Percentiles rank a stretch among this genome's conserved stretches.
Conservation (phyloP, 2,797 vertebrate species). For the Eulemur rubriventer region DNA sequence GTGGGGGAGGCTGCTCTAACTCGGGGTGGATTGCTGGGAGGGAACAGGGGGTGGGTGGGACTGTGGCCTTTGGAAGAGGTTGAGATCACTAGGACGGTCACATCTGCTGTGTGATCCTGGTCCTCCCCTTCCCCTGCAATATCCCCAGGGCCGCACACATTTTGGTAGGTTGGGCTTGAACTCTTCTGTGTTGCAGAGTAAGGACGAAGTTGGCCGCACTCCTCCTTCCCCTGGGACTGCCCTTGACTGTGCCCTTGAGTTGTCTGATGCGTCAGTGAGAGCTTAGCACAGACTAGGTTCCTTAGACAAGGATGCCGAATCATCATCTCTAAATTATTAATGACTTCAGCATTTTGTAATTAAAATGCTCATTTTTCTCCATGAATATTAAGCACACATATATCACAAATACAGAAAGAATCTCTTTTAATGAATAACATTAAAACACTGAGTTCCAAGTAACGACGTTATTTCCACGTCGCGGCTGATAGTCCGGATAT, state of each 20-base stretch:
- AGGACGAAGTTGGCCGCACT: fast-evolving
- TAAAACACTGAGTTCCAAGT: constrained; percentile 59
- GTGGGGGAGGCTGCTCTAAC: neutral
- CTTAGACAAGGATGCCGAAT: constrained; percentile 34
- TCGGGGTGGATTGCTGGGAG: too few species aligned
- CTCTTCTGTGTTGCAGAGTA: fast-evolving
- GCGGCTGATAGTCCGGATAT: constrained; percentile 33
- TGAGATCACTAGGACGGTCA: fast-evolving
- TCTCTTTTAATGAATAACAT: constrained; percentile 74
- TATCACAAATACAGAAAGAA: constrained; percentile 71
- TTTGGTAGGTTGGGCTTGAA: neutral
- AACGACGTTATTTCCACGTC: constrained; percentile 67
- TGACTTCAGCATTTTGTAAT: constrained; percentile 77
- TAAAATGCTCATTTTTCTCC: constrained; percentile 75
- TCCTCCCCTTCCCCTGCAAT: neutral
- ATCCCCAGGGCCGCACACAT: neutral
- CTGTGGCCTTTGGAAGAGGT: neutral
- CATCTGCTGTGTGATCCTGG: fast-evolving
- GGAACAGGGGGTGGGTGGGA: too few species aligned
- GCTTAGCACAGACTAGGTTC: neutral
- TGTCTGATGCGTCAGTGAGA: neutral
- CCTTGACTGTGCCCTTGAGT: neutral
- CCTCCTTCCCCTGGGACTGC: neutral
- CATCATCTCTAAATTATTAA: constrained; percentile 76
- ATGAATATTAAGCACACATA: constrained; percentile 72